These are phyloP conservation scores for Parapristionchus giblindavisi DNA, from an alignment of 2,888 invertebrate species.

Conservation along the genomic window DNA sequence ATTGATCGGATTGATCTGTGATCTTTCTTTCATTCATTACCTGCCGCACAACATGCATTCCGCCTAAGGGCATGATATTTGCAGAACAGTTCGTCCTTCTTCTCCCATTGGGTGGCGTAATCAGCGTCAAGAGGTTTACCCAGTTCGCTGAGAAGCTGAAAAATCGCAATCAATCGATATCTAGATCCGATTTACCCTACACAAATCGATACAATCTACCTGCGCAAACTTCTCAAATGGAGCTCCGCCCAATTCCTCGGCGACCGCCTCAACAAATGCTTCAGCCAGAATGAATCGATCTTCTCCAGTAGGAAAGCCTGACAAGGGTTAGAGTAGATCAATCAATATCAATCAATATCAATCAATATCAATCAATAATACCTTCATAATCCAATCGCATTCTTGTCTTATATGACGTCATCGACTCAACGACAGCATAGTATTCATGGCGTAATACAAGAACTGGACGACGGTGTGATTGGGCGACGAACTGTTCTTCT, in stretches of 20 bases:
- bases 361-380: too few relatives aligned
- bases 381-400: conserved; percentile 34
- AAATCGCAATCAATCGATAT: background rate
- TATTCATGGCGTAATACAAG: conserved; percentile 29
- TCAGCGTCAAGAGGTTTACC: conserved; percentile 27
- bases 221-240: conserved; percentile 26
- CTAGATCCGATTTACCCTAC: too few relatives aligned
- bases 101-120: conserved; percentile 45
- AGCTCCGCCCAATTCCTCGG: conserved; percentile 36
- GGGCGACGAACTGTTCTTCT: conserved; percentile 25
- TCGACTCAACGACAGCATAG: conserved; percentile 26
- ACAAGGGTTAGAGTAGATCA: background rate
- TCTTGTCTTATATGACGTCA: conserved; percentile 35
- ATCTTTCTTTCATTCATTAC: background rate
- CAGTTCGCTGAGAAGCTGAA: conserved; percentile 33
- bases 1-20: background rate
- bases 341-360: too few relatives aligned
- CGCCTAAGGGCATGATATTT: conserved; percentile 12
- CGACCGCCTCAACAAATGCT: conserved; percentile 57
- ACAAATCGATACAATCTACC: too few relatives aligned
- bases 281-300: conserved; percentile 55
- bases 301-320: conserved; percentile 50
- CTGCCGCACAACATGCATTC: conserved; percentile 37
- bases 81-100: conserved; percentile 46
- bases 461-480: conserved; percentile 24